Percentiles rank a stretch among this genome's conserved stretches.
phyloP scores from a whole-genome alignment of 2,113 vertebrate genomes.

The Sinocyclocheilus anophthalmus region DNA sequence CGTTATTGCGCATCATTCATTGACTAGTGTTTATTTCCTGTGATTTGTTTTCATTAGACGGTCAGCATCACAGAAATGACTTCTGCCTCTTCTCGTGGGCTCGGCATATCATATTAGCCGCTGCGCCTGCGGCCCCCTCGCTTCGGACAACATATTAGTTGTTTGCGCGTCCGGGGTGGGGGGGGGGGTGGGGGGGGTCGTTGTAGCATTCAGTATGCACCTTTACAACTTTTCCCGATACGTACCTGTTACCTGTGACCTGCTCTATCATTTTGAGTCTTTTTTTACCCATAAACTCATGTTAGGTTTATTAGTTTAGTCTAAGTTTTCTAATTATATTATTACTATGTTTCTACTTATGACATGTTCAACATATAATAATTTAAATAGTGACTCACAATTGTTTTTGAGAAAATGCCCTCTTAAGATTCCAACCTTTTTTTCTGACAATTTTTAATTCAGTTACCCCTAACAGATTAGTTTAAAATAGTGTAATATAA shows the following conservation, averaged over 20 bases:
- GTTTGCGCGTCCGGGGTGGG: background rate
- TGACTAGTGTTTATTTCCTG: slow-evolving; percentile 48
- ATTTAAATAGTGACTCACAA: background rate
- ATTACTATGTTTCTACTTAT: background rate
- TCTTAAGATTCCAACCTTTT: too few species aligned
- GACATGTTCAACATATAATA: background rate
- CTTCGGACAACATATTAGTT: background rate
- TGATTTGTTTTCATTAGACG: slow-evolving; percentile 48
- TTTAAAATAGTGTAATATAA: too few species aligned
- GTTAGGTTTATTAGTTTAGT: background rate
- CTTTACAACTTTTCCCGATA: too few species aligned
- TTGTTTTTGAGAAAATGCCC: too few species aligned
- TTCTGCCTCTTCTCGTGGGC: slow-evolving; percentile 19
- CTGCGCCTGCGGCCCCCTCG: too few species aligned
- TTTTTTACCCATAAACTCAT: too few species aligned
- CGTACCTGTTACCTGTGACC: background rate
- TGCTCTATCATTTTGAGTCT: background rate
- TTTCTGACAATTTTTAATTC: too few species aligned
- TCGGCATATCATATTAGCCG: slow-evolving; percentile 1
- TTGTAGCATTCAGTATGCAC: background rate
- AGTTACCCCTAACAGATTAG: too few species aligned
- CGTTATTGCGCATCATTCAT: slow-evolving; percentile 47
- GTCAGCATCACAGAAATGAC: slow-evolving; percentile 39
- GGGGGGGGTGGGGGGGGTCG: too few species aligned
- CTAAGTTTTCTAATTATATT: too few species aligned